These are phyloP conservation scores for Eospalax fontanierii DNA, from an alignment of 2,797 vertebrate genomes.

Conservation along the genomic window DNA sequence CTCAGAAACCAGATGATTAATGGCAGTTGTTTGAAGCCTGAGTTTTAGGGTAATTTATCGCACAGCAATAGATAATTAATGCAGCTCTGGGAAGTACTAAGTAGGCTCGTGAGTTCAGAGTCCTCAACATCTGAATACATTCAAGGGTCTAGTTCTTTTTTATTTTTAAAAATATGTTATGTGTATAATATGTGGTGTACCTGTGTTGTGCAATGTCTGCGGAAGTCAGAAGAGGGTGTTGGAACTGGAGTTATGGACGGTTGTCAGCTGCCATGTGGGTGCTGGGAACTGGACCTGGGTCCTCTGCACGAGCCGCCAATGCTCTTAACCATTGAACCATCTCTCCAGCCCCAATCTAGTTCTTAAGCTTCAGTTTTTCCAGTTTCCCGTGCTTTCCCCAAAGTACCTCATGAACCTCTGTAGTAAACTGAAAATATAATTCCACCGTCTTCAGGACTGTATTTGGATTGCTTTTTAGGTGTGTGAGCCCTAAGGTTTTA, in stretches of 20 bases:
- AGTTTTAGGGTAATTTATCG: not conserved
- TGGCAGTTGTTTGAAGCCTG: not conserved
- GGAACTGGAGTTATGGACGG: no score
- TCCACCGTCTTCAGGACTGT: not conserved
- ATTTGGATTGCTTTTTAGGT: slow-evolving; percentile 28
- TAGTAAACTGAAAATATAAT: slow-evolving; percentile 1
- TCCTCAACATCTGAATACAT: not conserved
- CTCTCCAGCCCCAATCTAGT: no score
- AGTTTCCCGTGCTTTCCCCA: not conserved
- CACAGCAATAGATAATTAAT: not conserved
- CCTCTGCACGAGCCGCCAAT: no score
- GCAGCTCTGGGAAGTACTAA: not conserved
- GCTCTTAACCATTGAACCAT: no score
- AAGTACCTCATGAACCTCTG: not conserved
- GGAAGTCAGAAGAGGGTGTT: no score
- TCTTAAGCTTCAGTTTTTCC: not conserved
- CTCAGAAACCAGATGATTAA: not conserved
- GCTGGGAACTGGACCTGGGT: no score
- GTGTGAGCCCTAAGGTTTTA: not conserved
- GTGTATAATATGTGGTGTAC: no score
- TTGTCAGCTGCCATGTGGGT: no score
- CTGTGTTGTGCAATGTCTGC: no score
- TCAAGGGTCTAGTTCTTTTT: not conserved
- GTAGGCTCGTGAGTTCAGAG: not conserved
- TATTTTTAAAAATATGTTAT: no score